Evolutionary conservation across 2,888 invertebrate species (phyloP), one percentile per base, ranked within the genome.

Genomic region (Dicyrtomina minuta): DNA sequence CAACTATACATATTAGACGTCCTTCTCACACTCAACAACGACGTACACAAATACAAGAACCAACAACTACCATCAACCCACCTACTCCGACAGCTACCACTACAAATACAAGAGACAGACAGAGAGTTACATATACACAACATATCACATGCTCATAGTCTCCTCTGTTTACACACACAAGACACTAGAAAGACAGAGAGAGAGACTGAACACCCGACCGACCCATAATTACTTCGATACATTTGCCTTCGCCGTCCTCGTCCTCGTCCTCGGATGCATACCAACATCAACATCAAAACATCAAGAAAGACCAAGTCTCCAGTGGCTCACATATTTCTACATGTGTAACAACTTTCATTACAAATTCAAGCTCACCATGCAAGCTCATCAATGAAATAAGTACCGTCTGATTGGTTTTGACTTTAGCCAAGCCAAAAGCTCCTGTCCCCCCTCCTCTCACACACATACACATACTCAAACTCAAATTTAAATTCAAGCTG

Each of bases 181-280:
- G 49, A 49, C 12, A 53, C 24, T 1, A 17, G 22, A 49, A 49
- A 6, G 53, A 53, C 15, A 53, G 53, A 56, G 56, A 56, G 27
- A 53, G 53, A 53, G 8, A 53, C 56, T 33, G 56, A 58, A 20
- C 58, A 58, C 39, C 58, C 17, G n/a, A 58, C 55, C 58, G 24
- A 56, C 55, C 64, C 65, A 53, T 65, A 65, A 65, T 65, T 65
- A 65, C 65, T 20, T 55, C 41, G 65, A 56, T 65, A 65, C 65
- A 65, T 65, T 65, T 65, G 33, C 39, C 39, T 51, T n/a, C 49
- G 33, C 4, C 33, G 33, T 33, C 26, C 27, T 8, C 26, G 53
- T 53, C 17, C 56, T 27, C 27, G 3, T 20, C n/a, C n/a, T n/a
- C n/a, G n/a, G n/a, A 33, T 33, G 33, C 33, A 33, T 33, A 33